Base-by-base conservation (phyloP, 2,888 invertebrate species). In the Aspidiotus destructor region DNA sequence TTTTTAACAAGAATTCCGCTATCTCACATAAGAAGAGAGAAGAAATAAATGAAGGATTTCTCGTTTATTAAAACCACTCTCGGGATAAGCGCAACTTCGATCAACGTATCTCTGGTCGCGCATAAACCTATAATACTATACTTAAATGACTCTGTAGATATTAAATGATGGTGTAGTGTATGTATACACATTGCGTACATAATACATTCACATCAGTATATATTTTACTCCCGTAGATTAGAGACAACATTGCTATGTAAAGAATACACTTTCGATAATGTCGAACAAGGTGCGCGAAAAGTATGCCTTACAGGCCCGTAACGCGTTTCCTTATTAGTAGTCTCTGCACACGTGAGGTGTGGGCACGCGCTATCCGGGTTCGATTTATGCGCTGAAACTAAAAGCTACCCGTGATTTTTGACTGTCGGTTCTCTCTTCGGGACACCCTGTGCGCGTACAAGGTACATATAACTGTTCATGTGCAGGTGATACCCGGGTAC, bases 1-100 rank as follows among this genome's bases (percentile, higher is more conserved):
- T 65, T 65, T 58, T 55, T 11, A 48, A 48, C 48, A 48, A 48
- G 48, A 48, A 48, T 48, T 48, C 48, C 48, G 48, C 48, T 48
- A 48, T 48, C 48, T 48, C 48, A 48, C 11, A 48, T 13, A 28
- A 28, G 28, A 28, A 5, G 5, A 5, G 5, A 28, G 28, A 28
- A 28, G 5, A 28, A 28, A 28, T 28, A 13, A 48, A 48, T 48
- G 48, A 48, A 48, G 48, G 48, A 48, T 48, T 48, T 48, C 48
- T 48, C 48, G 48, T 48, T 48, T 48, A 48, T 48, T 48, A 48
- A 48, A 48, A 48, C 48, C 10, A 48, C 48, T 48, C n/a, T 11
- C n/a, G 28, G 28, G 28, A 28, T 28, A 28, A 3, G 28, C n/a
- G n/a, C 48, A 11, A 48, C 48, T 48, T 48, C 48, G 48, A 48